Percentiles rank a stretch among this genome's conserved stretches.
These are phyloP conservation scores for Platalea minor DNA, from an alignment of 2,797 vertebrate genomes.

Conservation along the genomic window DNA sequence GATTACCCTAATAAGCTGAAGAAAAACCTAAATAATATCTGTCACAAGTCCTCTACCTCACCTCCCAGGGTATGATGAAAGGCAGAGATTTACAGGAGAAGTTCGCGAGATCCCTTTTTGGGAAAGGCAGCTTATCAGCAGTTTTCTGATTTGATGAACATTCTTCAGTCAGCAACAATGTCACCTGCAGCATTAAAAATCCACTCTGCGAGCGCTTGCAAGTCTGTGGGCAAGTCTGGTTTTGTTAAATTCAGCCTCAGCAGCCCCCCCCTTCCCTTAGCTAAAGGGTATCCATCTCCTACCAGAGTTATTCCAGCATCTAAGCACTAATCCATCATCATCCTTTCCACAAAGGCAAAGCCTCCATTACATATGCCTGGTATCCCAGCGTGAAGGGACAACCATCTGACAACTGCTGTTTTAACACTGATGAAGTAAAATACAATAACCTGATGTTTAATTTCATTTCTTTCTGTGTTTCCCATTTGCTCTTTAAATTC, in stretches of 20 bases:
- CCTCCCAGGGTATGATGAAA: conserved; percentile 30
- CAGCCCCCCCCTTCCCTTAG: conserved; percentile 31
- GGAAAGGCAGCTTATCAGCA: conserved; percentile 54
- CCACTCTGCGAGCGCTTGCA: conserved; percentile 37
- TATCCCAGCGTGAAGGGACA: conserved; percentile 8
- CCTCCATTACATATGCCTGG: not conserved
- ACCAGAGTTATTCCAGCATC: conserved; percentile 47
- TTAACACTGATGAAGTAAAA: not conserved
- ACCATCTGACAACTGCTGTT: not conserved
- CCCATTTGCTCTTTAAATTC: not conserved
- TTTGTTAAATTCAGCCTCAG: conserved; percentile 62
- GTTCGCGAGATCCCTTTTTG: conserved; percentile 34
- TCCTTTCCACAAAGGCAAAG: conserved; percentile 48
- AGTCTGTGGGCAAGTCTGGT: conserved; percentile 51
- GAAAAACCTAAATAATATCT: conserved; percentile 1
- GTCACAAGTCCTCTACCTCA: conserved; percentile 44
- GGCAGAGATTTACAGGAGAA: conserved; percentile 19
- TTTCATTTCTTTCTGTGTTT: not conserved
- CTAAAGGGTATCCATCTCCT: conserved; percentile 62
- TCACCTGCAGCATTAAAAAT: conserved; percentile 57
- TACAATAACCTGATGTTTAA: conserved; percentile 6
- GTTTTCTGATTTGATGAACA: conserved; percentile 61
- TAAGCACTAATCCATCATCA: conserved; percentile 40
- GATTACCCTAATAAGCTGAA: not conserved
- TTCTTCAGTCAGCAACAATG: conserved; percentile 65